Percentiles rank a stretch among this genome's conserved stretches.
These are phyloP conservation scores for Pyxicephalus adspersus DNA, from an alignment of 2,113 vertebrate genomes.

Conservation along the genomic window DNA sequence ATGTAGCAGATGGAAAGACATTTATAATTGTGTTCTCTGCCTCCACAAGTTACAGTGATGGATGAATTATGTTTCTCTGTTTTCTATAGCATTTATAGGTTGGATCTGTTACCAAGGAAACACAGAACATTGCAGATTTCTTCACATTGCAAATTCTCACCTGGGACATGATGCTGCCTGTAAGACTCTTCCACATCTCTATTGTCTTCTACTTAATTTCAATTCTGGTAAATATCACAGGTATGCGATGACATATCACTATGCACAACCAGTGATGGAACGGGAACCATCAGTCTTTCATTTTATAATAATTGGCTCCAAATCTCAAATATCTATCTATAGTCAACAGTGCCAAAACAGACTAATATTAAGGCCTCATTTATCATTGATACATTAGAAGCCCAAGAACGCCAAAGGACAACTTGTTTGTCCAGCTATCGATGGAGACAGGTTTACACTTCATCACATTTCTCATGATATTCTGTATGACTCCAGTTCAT, in stretches of 20 bases:
- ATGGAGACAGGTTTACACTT: no score
- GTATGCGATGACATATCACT: neutral
- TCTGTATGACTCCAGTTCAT: no score
- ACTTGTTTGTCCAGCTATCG: no score
- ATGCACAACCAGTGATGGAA: neutral
- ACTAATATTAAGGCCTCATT: no score
- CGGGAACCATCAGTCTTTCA: neutral
- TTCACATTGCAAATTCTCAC: conserved; percentile 49
- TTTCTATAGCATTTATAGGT: conserved; percentile 52
- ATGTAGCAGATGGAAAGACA: conserved; percentile 45
- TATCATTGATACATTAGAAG: no score
- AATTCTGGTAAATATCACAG: conserved; percentile 10
- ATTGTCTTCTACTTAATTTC: conserved; percentile 12
- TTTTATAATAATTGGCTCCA: no score
- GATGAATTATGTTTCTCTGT: conserved; percentile 47
- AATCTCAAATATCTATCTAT: no score
- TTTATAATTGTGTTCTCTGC: conserved; percentile 52
- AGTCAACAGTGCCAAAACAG: no score
- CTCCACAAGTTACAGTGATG: conserved; percentile 46
- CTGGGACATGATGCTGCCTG: conserved; percentile 47
- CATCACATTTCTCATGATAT: no score
- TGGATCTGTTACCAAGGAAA: conserved; percentile 47
- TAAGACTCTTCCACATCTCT: conserved; percentile 20
- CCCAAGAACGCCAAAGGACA: no score
- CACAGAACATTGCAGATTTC: conserved; percentile 26